Evolutionary conservation across 2,888 invertebrate genomes (phyloP).

Genomic region (Scaptomyza cyrtandrae): DNA sequence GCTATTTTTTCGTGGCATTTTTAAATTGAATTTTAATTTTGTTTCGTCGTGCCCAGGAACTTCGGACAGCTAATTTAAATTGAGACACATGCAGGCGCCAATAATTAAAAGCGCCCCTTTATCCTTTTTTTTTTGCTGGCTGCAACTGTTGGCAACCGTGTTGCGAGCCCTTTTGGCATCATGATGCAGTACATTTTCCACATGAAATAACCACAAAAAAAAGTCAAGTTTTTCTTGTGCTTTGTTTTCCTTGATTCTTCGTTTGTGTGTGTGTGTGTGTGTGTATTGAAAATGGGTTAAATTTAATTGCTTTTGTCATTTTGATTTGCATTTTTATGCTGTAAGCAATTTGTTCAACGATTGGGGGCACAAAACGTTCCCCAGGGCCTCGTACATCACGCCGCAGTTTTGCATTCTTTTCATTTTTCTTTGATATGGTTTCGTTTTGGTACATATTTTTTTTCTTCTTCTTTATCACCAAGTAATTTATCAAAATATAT

Average conservation of each 20-base stretch:
- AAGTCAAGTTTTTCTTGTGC: conserved; percentile 54
- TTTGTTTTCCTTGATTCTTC: neutral
- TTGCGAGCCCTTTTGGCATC: conserved; percentile 42
- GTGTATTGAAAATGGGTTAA: conserved; percentile 78
- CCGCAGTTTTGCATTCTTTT: conserved; percentile 21
- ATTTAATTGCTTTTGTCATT: conserved; percentile 81
- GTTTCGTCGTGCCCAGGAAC: conserved; percentile 41
- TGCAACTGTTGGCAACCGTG: conserved; percentile 72
- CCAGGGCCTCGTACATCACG: conserved; percentile 71
- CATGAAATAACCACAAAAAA: conserved; percentile 81
- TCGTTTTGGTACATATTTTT: neutral
- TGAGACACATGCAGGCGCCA: conserved; percentile 78
- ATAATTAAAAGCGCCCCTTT: conserved; percentile 71
- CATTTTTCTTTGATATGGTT: conserved; percentile 8
- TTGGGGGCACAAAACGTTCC: conserved; percentile 66
- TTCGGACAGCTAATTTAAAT: conserved; percentile 76
- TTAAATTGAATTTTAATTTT: conserved; percentile 80
- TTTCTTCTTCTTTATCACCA: conserved; percentile 12
- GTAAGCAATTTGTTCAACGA: conserved; percentile 69
- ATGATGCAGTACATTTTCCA: conserved; percentile 83
- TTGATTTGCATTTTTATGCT: conserved; percentile 78
- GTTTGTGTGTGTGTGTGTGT: no score
- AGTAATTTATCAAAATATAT: conserved; percentile 62
- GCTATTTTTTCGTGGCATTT: conserved; percentile 69
- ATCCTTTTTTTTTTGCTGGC: conserved; percentile 17